Base-by-base conservation (phyloP, 2,113 vertebrate genomes). In the Pantherophis guttatus region DNA sequence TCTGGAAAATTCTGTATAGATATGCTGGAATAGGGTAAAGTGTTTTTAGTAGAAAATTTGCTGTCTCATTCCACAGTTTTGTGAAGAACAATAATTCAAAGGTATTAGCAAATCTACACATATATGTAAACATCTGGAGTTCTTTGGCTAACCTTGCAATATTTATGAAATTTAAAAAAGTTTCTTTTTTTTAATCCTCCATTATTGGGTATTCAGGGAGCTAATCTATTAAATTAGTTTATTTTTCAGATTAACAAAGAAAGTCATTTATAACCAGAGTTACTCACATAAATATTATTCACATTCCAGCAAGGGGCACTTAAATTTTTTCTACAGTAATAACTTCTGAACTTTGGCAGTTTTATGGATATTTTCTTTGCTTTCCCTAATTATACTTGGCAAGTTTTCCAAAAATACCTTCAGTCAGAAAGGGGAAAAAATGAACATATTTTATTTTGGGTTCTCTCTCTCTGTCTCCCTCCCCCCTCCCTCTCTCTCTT, bases 311-410 rank as follows among this genome's bases (percentile, higher is more conserved):
- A 94, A 92, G n/a, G 21, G 88, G 53, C 8, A 88, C 7, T 15
- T 59, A 5, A 8, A 44, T 29, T 58, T 15, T 52, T 93, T 93
- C 92, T 91, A 93, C 4, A 59, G 3, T 19, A 92, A 62, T 96
- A 95, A 94, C 23, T 96, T 92, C 92, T 90, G 17, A 50, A 92
- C 70, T 48, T 7, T 29, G 94, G 87, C 88, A 95, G 86, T 88
- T 96, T 96, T 96, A 96, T 93, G 94, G 92, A 15, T 85, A 91
- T 91, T 94, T 23, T 96, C 53, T 92, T 15, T 13, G 6, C 3
- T n/a, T 90, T 48, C 15, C 88, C 85, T 95, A 96, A 96, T 96
- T 92, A 92, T 26, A 94, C 93, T 94, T 92, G 13, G 54, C 93
- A 89, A 90, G 44, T 33, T 93, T 58, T 91, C 93, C 92, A 81